Base-by-base conservation (phyloP, 2,888 invertebrate genomes). In the Acheta domesticus region DNA sequence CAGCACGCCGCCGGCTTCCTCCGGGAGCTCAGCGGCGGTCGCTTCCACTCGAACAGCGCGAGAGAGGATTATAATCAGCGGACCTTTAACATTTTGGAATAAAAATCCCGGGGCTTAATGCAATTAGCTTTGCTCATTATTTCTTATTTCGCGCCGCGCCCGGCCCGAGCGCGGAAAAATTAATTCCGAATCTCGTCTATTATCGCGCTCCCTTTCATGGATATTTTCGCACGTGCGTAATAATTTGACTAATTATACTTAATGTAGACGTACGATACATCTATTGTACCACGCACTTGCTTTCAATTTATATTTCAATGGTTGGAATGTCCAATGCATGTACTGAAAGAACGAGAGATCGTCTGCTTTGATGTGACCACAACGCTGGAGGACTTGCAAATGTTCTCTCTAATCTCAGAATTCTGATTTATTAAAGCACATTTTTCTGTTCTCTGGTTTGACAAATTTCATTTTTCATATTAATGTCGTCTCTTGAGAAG, bases 81-180 rank as follows among this genome's bases (percentile, higher is more conserved):
- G 8, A 62, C 62, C 62, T 62, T 62, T 62, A 62, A 62, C 62
- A 62, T 62, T 12, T 12, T 8, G n/a, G 16, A 62, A 62, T 62
- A 62, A 62, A 62, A 62, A 62, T 62, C 62, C 62, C 12, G 16
- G 62, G 62, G 62, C 62, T 62, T 62, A 62, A 62, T 62, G n/a
- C 62, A 62, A 62, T 62, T 62, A 62, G 62, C n/a, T 62, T n/a
- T 11, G 62, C 62, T 62, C 62, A 62, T 62, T 62, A 62, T 62
- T 62, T 62, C 62, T 62, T 62, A 62, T 62, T 62, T 62, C 62
- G 62, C 16, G 62, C 62, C 16, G 62, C 62, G 62, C 62, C 16
- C 4, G 62, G 62, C 62, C 16, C n/a, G 8, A n/a, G 16, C 16
- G n/a, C 16, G 16, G 16, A 62, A 62, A 62, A 62, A 62, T 62